Percentiles rank a stretch among this genome's conserved stretches.
Evolutionary conservation across 2,888 invertebrate species (phyloP).

Genomic region (Pycnomerus fuliginosus): DNA sequence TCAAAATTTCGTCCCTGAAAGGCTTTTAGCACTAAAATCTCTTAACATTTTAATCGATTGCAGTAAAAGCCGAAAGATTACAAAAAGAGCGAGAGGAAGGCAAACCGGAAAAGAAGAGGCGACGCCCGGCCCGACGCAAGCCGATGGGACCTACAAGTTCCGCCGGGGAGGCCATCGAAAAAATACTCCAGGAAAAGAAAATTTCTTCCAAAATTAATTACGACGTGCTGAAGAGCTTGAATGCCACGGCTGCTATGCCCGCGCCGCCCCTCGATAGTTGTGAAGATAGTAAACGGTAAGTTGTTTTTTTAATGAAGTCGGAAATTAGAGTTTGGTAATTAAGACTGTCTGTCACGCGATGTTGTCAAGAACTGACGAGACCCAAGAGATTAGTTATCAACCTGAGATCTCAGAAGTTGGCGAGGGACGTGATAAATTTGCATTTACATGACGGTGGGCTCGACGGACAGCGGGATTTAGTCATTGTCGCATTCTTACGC

Average conservation of each 20-base stretch:
- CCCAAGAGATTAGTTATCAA: no score
- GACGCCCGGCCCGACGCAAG: conserved; percentile 64
- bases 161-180: conserved; percentile 84
- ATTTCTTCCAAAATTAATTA: conserved; percentile 98
- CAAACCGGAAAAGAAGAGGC: conserved; percentile 78
- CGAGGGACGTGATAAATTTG: no score
- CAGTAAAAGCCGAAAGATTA: conserved; percentile 79
- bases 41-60: conserved; percentile 27
- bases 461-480: no score
- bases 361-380: no score
- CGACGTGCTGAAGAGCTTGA: conserved; percentile 86
- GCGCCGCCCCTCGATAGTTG: conserved; percentile 35
- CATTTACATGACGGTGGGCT: no score
- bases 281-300: no score
- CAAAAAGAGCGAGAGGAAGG: conserved; percentile 84
- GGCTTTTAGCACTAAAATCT: no score
- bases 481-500: no score
- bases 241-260: conserved; percentile 46
- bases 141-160: conserved; percentile 64
- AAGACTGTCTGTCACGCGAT: no score
- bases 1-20: neutral
- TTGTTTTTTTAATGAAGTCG: no score
- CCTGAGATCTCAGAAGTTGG: no score
- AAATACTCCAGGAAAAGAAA: conserved; percentile 93
- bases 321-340: no score